A percentile compares a stretch with the other conserved stretches of the same genome.
Evolutionary conservation across 1,140 invertebrate species (phyloP).

Genomic region (Antheraea mylitta): DNA sequence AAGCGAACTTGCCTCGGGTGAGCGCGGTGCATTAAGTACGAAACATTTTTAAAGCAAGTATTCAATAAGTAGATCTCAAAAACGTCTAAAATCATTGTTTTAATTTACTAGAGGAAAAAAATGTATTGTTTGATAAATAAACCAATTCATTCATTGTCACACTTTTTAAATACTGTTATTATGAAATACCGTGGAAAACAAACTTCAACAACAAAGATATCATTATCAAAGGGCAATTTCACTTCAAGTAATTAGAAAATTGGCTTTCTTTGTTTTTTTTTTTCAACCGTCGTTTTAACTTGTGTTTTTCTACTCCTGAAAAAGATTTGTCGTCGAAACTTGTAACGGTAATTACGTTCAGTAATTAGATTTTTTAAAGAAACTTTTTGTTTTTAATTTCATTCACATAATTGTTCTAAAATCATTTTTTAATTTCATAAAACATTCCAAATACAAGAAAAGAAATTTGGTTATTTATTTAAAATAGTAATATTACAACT

Average conservation of each 20-base stretch:
- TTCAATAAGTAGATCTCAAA: no score
- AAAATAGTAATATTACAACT: no score
- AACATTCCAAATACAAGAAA: background rate
- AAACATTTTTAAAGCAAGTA: no score
- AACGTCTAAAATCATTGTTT: no score
- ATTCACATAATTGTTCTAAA: background rate
- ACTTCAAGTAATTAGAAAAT: slow-evolving; percentile 1
- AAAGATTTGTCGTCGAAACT: background rate
- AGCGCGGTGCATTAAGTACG: no score
- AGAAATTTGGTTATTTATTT: no score
- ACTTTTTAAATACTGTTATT: background rate
- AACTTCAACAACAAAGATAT: slow-evolving; percentile 3
- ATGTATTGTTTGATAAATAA: no score
- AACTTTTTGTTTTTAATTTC: background rate
- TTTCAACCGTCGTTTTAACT: background rate
- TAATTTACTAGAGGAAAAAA: no score
- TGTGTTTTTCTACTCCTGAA: background rate
- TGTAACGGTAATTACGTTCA: slow-evolving; percentile 1
- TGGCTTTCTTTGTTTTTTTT: background rate
- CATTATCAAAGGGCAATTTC: slow-evolving; percentile 1
- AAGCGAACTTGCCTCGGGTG: no score
- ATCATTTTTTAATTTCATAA: background rate
- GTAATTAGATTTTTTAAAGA: background rate
- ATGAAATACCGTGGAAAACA: background rate
- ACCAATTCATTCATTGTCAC: background rate